Percentiles rank a stretch among this genome's conserved stretches.
Conservation (phyloP, 2,888 invertebrate genomes). For the Pterobdella sp. region DNA sequence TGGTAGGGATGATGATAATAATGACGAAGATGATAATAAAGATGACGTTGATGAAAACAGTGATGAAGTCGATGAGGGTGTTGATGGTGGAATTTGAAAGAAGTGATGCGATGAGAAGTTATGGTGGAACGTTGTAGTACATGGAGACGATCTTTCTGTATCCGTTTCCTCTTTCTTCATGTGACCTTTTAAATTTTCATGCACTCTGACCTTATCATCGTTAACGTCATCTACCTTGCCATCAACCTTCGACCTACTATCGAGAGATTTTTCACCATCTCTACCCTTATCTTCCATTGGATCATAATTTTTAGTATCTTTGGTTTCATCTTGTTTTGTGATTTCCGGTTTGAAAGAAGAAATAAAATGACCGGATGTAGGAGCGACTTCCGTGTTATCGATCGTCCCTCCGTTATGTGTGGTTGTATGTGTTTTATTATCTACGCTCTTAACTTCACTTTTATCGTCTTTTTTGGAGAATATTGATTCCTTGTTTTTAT, state of each 20-base stretch:
- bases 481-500: background rate
- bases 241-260: background rate
- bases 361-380: constrained; percentile 23
- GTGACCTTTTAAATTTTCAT: background rate
- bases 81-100: background rate
- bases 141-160: background rate
- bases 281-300: background rate
- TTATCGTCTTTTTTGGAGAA: background rate
- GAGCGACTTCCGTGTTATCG: background rate
- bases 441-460: background rate
- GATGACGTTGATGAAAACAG: background rate
- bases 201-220: background rate
- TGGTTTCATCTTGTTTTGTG: background rate
- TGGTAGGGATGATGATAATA: background rate
- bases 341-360: constrained; percentile 27
- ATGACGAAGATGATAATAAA: background rate
- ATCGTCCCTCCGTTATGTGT: background rate
- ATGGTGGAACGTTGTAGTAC: background rate
- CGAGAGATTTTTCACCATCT: background rate
- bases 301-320: background rate
- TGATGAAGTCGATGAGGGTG: background rate
- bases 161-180: background rate
- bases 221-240: background rate
- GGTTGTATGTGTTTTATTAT: background rate
- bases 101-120: background rate